A percentile compares a stretch with the other conserved stretches of the same genome.
These are phyloP conservation scores for Stenolophus ochropezus DNA, from an alignment of 2,888 invertebrate species.

Conservation along the genomic window DNA sequence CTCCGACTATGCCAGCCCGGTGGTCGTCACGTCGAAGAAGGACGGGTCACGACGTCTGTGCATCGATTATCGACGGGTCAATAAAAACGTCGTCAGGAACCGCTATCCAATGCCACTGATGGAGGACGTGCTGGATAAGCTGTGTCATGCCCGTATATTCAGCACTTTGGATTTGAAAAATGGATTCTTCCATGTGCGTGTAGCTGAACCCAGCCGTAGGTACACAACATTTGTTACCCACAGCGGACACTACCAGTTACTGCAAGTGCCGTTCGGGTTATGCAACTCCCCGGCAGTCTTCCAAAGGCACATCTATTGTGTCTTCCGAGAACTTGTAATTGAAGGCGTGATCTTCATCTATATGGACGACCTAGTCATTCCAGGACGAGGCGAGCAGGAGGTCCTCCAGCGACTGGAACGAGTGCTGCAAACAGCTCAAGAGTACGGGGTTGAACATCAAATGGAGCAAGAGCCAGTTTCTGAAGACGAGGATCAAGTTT, in stretches of 20 bases:
- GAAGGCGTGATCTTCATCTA: constrained; percentile 53
- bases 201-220: constrained; percentile 63
- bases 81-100: constrained; percentile 63
- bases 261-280: constrained; percentile 68
- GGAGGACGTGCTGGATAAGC: constrained; percentile 62
- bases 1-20: constrained; percentile 64
- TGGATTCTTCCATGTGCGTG: constrained; percentile 66
- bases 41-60: constrained; percentile 62
- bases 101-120: constrained; percentile 64
- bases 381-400: no score
- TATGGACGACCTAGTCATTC: no score
- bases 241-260: no score
- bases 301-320: constrained; percentile 64
- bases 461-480: neutral
- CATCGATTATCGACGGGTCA: no score
- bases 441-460: neutral
- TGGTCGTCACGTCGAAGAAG: constrained; percentile 63
- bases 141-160: constrained; percentile 61
- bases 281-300: constrained; percentile 67
- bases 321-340: constrained; percentile 64
- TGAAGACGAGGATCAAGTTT: constrained; percentile 36
- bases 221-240: constrained; percentile 66
- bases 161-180: no score
- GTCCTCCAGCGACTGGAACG: constrained; percentile 63
- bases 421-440: no score